Evolutionary conservation across 1,140 invertebrate genomes (phyloP), one percentile per base, ranked within the genome.

Genomic region (Macrobrachium rosenbergii): DNA sequence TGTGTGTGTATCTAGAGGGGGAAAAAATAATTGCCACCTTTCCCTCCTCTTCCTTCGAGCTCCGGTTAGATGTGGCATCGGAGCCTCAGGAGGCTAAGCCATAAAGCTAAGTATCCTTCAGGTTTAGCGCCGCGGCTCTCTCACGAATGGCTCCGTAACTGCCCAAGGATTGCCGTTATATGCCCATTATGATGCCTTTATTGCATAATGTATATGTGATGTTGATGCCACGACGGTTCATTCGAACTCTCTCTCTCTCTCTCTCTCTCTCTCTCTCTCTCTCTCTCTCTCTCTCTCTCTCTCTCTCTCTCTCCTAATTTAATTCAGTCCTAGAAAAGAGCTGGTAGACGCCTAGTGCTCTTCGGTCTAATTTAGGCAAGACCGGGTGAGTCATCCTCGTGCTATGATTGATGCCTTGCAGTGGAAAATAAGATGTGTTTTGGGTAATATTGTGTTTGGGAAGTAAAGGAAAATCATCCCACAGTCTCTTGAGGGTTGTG

Each of bases 191-290:
- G 45, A 81, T 81, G 79, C 62, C 62, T 81, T 81, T 81, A 81
- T 64, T 67, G 79, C 79, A 67, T 81, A 67, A 81, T 81, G 79
- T 81, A 81, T 81, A 81, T 81, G 63, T 81, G 79, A 81, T 67
- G 62, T 81, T 43, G n/a, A 23, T 63, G 14, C 63, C 62, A 12
- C 60, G n/a, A n/a, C 28, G 52, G 14, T 60, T 37, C 5, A 6
- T 19, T 43, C 62, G 14, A 16, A 43, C 8, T 37, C 60, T 37
- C 77, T 23, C 60, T 28, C 58, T 37, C 59, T 37, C 58, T 28
- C 59, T 37, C 77, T 43, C 6, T 60, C 77, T 79, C 0, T 14
- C 59, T 28, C 23, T 60, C 10, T 12, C 21, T 37, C 77, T 23
- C 59, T 28, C 28, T 17, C 19, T 45, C 19, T 45, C 19, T n/a